Conservation (phyloP, 2,113 vertebrate species). For the Oreamnos americanus region DNA sequence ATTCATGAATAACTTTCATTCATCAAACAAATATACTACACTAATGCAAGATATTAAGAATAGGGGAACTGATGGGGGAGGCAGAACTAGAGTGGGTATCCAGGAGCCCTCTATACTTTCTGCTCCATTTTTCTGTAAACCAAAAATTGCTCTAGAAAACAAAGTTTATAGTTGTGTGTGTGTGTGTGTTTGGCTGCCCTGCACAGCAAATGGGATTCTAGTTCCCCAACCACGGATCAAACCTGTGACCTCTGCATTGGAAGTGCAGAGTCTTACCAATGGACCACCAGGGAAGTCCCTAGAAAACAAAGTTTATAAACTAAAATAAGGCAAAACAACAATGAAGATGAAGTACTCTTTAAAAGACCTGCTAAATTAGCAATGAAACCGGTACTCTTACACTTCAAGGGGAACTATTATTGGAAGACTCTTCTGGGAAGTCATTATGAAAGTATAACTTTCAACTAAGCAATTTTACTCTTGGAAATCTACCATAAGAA, state of each 20-base stretch:
- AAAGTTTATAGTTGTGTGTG: not conserved
- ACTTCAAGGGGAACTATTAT: not conserved
- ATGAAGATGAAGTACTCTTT: not conserved
- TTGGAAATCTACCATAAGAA: not conserved
- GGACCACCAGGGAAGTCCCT: not conserved
- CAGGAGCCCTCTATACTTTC: not conserved
- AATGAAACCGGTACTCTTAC: not conserved
- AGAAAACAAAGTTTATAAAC: not conserved
- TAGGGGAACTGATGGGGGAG: not conserved
- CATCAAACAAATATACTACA: not conserved
- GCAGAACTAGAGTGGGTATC: fast-evolving
- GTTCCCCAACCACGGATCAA: not conserved
- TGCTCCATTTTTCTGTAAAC: not conserved
- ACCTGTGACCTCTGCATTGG: not conserved
- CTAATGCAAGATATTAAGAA: not conserved
- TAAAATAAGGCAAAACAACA: constrained; percentile 17
- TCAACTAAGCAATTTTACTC: not conserved
- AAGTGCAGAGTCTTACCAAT: not conserved
- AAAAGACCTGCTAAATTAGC: not conserved
- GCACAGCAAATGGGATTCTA: not conserved
- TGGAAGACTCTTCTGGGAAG: not conserved
- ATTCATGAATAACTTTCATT: not conserved
- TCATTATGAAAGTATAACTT: not conserved
- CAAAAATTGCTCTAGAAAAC: not conserved
- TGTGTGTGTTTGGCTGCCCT: not conserved